These are phyloP conservation scores for Plagodis dolabraria DNA, from an alignment of 2,888 invertebrate species.

Conservation along the genomic window DNA sequence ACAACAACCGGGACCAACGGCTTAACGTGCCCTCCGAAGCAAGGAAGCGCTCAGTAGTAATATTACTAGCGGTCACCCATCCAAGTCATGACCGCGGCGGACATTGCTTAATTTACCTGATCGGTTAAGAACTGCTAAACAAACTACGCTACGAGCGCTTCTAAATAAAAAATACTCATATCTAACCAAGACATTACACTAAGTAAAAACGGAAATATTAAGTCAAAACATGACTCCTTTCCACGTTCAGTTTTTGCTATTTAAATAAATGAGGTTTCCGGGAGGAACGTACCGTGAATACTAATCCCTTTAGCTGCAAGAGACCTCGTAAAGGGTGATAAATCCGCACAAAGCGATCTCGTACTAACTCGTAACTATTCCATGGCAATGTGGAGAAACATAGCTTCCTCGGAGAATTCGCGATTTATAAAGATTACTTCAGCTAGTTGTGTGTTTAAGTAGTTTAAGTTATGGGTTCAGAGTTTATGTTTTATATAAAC, in stretches of 20 bases:
- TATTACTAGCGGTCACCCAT: no score
- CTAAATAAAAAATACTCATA: no score
- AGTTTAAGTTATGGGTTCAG: no score
- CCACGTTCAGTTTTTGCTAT: conserved; percentile 37
- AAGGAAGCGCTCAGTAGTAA: no score
- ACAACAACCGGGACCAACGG: no score
- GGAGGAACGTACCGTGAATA: conserved; percentile 31
- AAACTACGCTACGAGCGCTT: no score
- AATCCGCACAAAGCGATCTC: conserved; percentile 33
- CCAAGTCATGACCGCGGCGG: no score
- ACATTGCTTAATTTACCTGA: no score
- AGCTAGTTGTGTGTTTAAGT: no score
- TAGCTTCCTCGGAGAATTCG: conserved; percentile 12
- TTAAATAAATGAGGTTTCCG: conserved; percentile 43
- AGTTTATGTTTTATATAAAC: no score
- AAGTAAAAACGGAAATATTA: conserved; percentile 28
- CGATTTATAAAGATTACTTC: conserved; percentile 17
- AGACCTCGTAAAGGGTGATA: conserved; percentile 35
- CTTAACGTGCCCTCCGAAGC: no score
- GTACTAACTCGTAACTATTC: background rate
- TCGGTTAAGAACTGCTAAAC: no score
- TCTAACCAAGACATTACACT: background rate
- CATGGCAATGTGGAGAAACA: conserved; percentile 13
- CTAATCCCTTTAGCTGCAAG: conserved; percentile 35
- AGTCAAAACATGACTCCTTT: conserved; percentile 39